These are phyloP conservation scores for Nymphalis c-album DNA, from an alignment of 2,888 invertebrate species.

Conservation along the genomic window DNA sequence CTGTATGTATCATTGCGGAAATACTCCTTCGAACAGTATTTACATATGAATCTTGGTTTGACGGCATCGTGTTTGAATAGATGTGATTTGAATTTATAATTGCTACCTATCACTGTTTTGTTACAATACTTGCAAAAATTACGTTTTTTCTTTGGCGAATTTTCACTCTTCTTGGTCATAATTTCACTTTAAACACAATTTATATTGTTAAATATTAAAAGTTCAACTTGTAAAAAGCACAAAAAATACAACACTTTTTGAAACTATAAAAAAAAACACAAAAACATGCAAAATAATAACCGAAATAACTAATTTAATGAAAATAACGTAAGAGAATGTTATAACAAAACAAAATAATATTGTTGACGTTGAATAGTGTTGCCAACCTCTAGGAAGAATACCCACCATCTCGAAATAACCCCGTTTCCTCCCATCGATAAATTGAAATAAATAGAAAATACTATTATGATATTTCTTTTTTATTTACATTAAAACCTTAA, in stretches of 20 bases:
- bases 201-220: neutral
- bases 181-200: neutral
- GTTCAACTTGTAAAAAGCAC: neutral
- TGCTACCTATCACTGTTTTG: constrained; percentile 49
- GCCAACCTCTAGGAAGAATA: too few relatives aligned
- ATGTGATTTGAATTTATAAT: constrained; percentile 51
- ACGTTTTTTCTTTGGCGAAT: neutral
- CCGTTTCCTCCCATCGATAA: too few relatives aligned
- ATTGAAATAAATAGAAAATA: too few relatives aligned
- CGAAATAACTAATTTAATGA: too few relatives aligned
- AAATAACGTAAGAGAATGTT: too few relatives aligned
- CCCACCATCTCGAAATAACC: too few relatives aligned
- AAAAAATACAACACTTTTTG: neutral
- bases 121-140: constrained; percentile 52
- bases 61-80: constrained; percentile 56
- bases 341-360: too few relatives aligned
- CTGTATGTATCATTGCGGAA: constrained; percentile 55
- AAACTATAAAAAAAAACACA: neutral
- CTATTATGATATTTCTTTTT: too few relatives aligned
- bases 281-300: neutral
- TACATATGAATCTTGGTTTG: constrained; percentile 52
- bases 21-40: constrained; percentile 54
- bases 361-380: too few relatives aligned
- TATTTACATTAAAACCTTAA: too few relatives aligned
- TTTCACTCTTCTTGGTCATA: constrained; percentile 36